Evolutionary conservation across 2,113 vertebrate genomes (phyloP).

Genomic region (Halcyon malimbica): DNA sequence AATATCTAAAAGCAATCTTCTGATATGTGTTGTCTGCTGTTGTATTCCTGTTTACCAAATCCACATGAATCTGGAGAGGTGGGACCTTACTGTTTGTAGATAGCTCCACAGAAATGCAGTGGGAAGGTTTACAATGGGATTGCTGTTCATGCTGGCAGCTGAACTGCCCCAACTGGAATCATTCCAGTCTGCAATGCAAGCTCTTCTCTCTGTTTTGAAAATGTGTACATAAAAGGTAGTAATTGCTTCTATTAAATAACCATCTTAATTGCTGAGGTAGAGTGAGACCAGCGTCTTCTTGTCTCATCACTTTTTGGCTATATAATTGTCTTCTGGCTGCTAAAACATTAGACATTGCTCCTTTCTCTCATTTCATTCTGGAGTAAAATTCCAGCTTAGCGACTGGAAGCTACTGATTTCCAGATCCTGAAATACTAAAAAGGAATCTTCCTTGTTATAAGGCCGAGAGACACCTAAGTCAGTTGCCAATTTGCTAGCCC

Average conservation of each 20-base stretch:
- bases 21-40: background rate
- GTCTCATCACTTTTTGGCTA: background rate
- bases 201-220: background rate
- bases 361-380: background rate
- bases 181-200: background rate
- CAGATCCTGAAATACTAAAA: background rate
- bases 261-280: background rate
- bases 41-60: background rate
- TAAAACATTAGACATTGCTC: background rate
- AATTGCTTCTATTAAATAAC: background rate
- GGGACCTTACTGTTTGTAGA: background rate
- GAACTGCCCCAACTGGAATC: background rate
- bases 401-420: background rate
- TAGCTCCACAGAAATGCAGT: background rate
- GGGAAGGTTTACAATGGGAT: background rate
- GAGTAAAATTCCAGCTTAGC: background rate
- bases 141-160: background rate
- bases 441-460: background rate
- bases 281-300: background rate
- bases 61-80: background rate
- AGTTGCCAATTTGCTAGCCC: background rate
- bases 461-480: background rate
- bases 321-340: background rate
- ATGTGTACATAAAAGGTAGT: background rate
- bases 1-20: background rate